Base-by-base conservation (phyloP, 1,140 invertebrate genomes). In the Amyelois transitella region DNA sequence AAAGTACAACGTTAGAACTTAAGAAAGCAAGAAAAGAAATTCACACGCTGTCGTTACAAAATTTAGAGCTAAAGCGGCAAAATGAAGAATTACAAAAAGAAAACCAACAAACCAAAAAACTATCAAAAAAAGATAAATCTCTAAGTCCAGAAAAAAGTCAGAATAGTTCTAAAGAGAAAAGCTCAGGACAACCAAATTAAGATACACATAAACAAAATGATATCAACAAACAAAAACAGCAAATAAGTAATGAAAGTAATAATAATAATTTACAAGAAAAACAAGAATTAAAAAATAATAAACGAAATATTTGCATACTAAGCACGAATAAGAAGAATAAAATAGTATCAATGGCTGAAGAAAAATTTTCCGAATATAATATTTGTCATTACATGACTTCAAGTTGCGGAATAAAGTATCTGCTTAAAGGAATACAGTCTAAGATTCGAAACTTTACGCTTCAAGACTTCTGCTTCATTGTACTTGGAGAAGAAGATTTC, bases 401-500 rank as follows among this genome's bases (percentile, higher is more conserved):
- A 38, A 6, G 44, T 17, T 2, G 17, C 20, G 44, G 21, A n/a
- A 51, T 51, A 28, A 44, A 38, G 22, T 10, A 55, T n/a, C 25
- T 63, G 1, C n/a, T 63, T 43, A 47, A 32, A 3, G 47, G 43
- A 12, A 25, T 63, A 38, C 12, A 45, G 7, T 19, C 17, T 1
- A 58, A 63, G 14, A 6, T 63, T 24, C 0, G 10, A 6, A 20
- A 49, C 2, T 59, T 49, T 14, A 64, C 56, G 17, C 32, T 32
- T n/a, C 49, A 53, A 19, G 61, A 64, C 12, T 59, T 43, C 38
- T 64, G 57, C 21, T 18, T 64, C 6, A 48, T 64, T 38, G 22
- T 64, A 1, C 43, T 64, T 14, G 61, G 61, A 0, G 56, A 64
- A 57, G 45, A 58, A 24, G 61, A 64, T 44, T 64, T 64, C 48